Evolutionary conservation across 2,113 vertebrate genomes (phyloP), one percentile per base, ranked within the genome.

Genomic region (Limnothrissa miodon): DNA sequence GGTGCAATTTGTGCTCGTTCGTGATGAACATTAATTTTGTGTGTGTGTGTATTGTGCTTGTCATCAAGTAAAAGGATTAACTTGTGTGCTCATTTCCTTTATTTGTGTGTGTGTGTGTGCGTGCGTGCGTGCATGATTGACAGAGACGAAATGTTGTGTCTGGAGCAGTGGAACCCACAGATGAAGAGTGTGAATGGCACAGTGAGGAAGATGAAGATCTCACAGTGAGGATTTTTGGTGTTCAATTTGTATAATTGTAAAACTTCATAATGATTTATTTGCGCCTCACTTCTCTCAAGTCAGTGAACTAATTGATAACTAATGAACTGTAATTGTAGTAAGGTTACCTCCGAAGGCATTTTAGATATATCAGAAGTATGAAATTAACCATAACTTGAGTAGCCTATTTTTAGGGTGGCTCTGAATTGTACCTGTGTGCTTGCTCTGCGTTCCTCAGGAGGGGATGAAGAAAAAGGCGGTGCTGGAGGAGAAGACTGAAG

Each of bases 161-260:
- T 11, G 98, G 96, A 0, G 91, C 94, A 1, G 94, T 95, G 48
- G 98, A 99, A 86, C 98, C 98, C 13, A 97, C 97, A 87, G 98
- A 99, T 15, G 96, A 95, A 2, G 98, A 99, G 48, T 96, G 97
- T 1, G 97, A 97, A 45, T 99, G 97, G 98, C 96, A 96, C 83
- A 98, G 97, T 86, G 97, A 99, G 11, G 97, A 99, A 19, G 97
- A 98, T 44, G 98, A 98, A 9, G 97, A 96, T 46, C 82, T 99
- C 81, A 95, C 97, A 74, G 98, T 99, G 51, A 53, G 51, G 51
- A 53, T 48, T 6, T 15, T 48, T 48, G 11, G 2, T 48, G 1
- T 0, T 2, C 9, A 13, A 48, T 53, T 53, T 23, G 51, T 23
- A 23, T 23, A 53, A 53, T 53, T 53, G 6, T n/a, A n/a, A n/a